Evolutionary conservation across 1,140 invertebrate species (phyloP).

Genomic region (Drosophila fuyamai): DNA sequence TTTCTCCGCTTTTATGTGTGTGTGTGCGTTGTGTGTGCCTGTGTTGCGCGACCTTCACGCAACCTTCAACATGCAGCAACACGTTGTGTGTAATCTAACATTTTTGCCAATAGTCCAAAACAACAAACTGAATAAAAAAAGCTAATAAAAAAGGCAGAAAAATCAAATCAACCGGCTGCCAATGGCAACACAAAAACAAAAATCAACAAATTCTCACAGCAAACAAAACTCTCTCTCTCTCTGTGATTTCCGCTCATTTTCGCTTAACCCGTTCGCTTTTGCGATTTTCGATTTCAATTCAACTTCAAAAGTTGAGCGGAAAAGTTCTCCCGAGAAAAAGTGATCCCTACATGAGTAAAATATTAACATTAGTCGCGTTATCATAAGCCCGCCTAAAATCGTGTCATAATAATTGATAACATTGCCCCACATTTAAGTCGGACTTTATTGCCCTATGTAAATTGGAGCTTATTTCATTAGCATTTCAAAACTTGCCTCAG

Average conservation of each 20-base stretch:
- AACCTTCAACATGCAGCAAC: constrained; percentile 78
- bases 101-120: constrained; percentile 34
- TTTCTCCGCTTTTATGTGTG: neutral
- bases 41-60: constrained; percentile 75
- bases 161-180: constrained; percentile 55
- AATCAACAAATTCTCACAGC: constrained; percentile 69
- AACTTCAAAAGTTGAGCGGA: constrained; percentile 68
- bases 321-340: constrained; percentile 48
- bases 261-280: constrained; percentile 35
- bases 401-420: constrained; percentile 29
- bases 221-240: constrained; percentile 40
- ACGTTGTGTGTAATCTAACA: constrained; percentile 77
- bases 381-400: constrained; percentile 16
- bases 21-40: constrained; percentile 31
- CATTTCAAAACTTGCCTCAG: constrained; percentile 3
- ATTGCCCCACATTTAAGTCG: neutral
- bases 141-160: constrained; percentile 1
- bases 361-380: constrained; percentile 2
- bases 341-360: constrained; percentile 21
- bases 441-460: constrained; percentile 21
- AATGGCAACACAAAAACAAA: constrained; percentile 65
- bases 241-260: neutral
- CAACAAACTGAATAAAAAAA: constrained; percentile 18
- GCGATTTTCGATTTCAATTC: constrained; percentile 51
- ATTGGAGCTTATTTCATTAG: constrained; percentile 26